Percentiles rank a stretch among this genome's conserved stretches.
Conservation (phyloP, 2,888 invertebrate species). For the Tupiocoris notatus region DNA sequence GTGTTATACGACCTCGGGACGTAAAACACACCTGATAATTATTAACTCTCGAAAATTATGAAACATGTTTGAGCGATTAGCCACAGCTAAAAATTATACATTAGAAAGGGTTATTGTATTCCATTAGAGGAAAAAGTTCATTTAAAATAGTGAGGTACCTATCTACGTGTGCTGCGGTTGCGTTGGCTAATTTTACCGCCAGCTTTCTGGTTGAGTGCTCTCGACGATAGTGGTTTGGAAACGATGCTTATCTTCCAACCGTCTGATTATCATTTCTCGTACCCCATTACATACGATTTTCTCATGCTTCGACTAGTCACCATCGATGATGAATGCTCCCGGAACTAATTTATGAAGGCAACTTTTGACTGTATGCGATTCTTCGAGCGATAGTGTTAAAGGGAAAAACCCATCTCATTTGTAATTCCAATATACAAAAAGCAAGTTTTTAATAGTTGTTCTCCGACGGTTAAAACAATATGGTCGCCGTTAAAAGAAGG, state of each 20-base stretch:
- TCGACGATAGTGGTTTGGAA: conserved; percentile 33
- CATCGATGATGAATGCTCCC: conserved; percentile 42
- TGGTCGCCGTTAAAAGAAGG: conserved; percentile 19
- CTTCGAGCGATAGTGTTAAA: conserved; percentile 18
- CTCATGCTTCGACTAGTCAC: conserved; percentile 41
- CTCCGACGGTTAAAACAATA: conserved; percentile 26
- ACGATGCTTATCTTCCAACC: conserved; percentile 17
- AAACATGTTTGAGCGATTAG: not conserved
- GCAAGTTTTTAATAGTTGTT: conserved; percentile 31
- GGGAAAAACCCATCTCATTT: conserved; percentile 40
- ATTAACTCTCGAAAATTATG: conserved; percentile 2
- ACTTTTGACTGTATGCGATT: conserved; percentile 32
- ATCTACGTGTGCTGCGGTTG: conserved; percentile 4
- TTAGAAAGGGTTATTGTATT: not conserved
- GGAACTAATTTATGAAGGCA: conserved; percentile 40
- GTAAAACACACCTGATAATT: not conserved
- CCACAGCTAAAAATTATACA: conserved; percentile 19
- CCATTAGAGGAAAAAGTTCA: not conserved
- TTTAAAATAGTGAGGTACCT: conserved; percentile 7
- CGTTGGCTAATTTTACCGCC: conserved; percentile 23
- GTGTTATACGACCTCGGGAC: not conserved
- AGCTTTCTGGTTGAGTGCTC: conserved; percentile 33
- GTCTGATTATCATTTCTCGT: conserved; percentile 36
- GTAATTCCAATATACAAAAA: conserved; percentile 36
- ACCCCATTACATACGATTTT: conserved; percentile 40